These are phyloP conservation scores for Pachydiplax longipennis DNA, from an alignment of 2,888 invertebrate species.

Conservation along the genomic window DNA sequence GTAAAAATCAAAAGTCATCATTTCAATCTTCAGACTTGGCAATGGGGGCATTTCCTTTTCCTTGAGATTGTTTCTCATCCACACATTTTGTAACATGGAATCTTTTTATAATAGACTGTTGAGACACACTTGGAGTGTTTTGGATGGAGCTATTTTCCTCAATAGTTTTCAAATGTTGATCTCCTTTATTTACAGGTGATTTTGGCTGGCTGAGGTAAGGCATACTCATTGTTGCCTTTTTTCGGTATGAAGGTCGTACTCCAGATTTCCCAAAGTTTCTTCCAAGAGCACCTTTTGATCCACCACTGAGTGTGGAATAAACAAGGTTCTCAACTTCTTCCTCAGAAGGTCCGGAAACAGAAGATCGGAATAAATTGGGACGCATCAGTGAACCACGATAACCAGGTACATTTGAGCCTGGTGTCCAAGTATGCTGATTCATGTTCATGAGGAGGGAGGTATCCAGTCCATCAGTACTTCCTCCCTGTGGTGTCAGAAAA, in stretches of 20 bases:
- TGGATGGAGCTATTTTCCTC: neutral
- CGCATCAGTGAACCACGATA: neutral
- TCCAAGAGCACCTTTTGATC: neutral
- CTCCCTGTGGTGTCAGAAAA: neutral
- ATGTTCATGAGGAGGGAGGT: neutral
- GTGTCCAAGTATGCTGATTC: constrained; percentile 18
- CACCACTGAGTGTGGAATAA: constrained; percentile 6
- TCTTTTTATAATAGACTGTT: neutral
- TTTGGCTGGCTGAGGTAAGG: neutral
- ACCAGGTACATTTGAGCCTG: neutral
- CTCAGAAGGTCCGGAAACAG: neutral
- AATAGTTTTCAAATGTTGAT: neutral
- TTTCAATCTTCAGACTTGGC: neutral
- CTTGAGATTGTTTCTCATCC: neutral
- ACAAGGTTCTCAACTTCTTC: constrained; percentile 20
- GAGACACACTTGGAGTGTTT: neutral
- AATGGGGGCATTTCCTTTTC: neutral
- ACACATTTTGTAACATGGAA: neutral
- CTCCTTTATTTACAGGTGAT: neutral
- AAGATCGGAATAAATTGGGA: neutral
- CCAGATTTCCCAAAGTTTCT: neutral
- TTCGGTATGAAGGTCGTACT: neutral
- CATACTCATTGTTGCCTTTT: constrained; percentile 1
- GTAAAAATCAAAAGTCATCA: too few species aligned
- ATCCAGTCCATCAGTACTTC: neutral